Evolutionary conservation across 1,140 invertebrate species (phyloP).

Genomic region (Zeugodacus cucurbitae): DNA sequence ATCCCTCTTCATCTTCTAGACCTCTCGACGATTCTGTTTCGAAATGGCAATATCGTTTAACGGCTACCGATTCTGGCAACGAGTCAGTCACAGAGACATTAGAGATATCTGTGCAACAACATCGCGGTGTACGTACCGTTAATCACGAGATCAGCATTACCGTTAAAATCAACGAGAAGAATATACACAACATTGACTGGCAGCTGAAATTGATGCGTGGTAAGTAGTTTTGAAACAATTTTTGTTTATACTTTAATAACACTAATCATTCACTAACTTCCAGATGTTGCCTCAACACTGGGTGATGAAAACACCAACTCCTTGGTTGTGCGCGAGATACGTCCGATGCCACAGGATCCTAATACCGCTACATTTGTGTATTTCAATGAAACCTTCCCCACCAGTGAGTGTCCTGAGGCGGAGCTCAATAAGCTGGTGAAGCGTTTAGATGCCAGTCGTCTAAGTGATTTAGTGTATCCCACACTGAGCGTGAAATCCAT

Average conservation of each 20-base stretch:
- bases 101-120: slow-evolving; percentile 85
- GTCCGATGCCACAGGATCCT: slow-evolving; percentile 52
- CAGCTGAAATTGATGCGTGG: slow-evolving; percentile 76
- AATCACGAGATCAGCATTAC: slow-evolving; percentile 85
- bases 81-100: slow-evolving; percentile 76
- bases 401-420: slow-evolving; percentile 78
- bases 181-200: slow-evolving; percentile 75
- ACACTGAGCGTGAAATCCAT: slow-evolving; percentile 75
- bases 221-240: slow-evolving; percentile 8
- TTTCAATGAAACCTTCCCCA: slow-evolving; percentile 88
- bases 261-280: not conserved
- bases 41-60: slow-evolving; percentile 82
- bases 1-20: slow-evolving; percentile 67
- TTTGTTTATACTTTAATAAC: not conserved
- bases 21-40: slow-evolving; percentile 87
- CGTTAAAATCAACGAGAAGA: slow-evolving; percentile 72
- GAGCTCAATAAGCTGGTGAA: slow-evolving; percentile 76
- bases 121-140: slow-evolving; percentile 78
- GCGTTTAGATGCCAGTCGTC: slow-evolving; percentile 61
- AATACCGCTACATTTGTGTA: slow-evolving; percentile 79
- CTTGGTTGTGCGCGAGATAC: slow-evolving; percentile 60
- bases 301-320: slow-evolving; percentile 53
- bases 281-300: slow-evolving; percentile 53
- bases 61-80: slow-evolving; percentile 82
- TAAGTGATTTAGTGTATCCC: slow-evolving; percentile 72